phyloP scores from a whole-genome alignment of 1,140 invertebrate genomes.

The Cotesia glomerata region DNA sequence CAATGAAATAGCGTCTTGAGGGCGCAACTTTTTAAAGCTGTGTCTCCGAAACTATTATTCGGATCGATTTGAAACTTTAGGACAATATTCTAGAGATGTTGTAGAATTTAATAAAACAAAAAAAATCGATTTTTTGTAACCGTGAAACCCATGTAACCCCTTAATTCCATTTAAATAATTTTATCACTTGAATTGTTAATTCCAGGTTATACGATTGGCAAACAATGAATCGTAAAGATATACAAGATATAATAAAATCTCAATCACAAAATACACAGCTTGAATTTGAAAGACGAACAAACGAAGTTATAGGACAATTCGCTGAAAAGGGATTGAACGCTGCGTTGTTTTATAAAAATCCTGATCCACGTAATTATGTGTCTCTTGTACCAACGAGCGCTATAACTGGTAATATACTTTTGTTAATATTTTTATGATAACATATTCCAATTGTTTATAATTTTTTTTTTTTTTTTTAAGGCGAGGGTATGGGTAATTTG shows the following conservation, averaged over 20 bases:
- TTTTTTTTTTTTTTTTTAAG: conserved; percentile 45
- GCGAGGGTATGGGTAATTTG: conserved; percentile 98
- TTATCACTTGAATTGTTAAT: too few species aligned
- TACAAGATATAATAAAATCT: conserved; percentile 87
- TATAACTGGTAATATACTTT: conserved; percentile 71
- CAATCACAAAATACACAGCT: conserved; percentile 88
- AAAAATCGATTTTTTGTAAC: too few species aligned
- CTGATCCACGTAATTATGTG: conserved; percentile 89
- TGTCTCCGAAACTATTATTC: too few species aligned
- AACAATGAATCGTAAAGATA: conserved; percentile 86
- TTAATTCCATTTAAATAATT: too few species aligned
- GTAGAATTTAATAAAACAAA: too few species aligned
- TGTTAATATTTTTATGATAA: not conserved
- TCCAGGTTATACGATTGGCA: conserved; percentile 92
- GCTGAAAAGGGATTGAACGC: conserved; percentile 96
- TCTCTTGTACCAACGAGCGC: conserved; percentile 98
- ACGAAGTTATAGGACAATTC: conserved; percentile 91
- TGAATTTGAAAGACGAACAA: conserved; percentile 92
- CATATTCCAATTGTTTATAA: not conserved
- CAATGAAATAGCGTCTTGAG: too few species aligned
- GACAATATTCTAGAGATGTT: too few species aligned
- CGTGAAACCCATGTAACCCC: too few species aligned
- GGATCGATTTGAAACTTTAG: too few species aligned
- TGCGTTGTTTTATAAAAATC: conserved; percentile 94
- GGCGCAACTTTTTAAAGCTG: too few species aligned